Base-by-base conservation (phyloP, 2,888 invertebrate species). In the Polydesmus complanatus region DNA sequence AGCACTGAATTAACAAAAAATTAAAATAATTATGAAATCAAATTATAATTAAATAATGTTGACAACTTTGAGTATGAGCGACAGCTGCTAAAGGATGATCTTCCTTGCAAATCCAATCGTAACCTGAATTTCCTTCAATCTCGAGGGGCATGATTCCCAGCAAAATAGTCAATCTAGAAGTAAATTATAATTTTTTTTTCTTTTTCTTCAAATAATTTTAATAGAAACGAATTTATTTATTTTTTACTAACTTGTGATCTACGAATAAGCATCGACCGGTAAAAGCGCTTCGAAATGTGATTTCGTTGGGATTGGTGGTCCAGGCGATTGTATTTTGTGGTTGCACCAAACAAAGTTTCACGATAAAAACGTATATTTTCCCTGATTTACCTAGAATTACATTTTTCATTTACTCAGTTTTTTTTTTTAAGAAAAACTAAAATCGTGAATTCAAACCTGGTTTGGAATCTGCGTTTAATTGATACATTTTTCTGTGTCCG, bases 111-210 rank as follows among this genome's bases (percentile, higher is more conserved):
- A 94, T 92, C 72, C 86, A 91, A 60, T 83, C 82, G 74, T 93
- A 94, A 11, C 91, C 91, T 65, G 87, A 88, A 63, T 83, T 78
- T n/a, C 91, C 91, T 11, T 84, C 82, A 1, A 92, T 87, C 77
- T 94, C 93, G 67, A 87, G 85, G 14, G 86, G 84, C 83, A 93
- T 83, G 71, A 90, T 90, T 2, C 93, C 93, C 60, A 88, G 86
- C 18, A 92, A 85, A 62, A 88, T 77, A 5, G 92, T 88, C 70
- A 93, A 90, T 70, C 91, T 83, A 47, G 14, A n/a, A 8, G 8
- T 8, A 47, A 54, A 54, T 54, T 27, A 27, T 3, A 8, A 27
- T 8, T n/a, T n/a, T n/a, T n/a, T n/a, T n/a, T n/a, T n/a, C n/a
- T n/a, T n/a, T n/a, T n/a, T n/a, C n/a, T n/a, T n/a, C 21, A 2